Conservation (phyloP, 2,888 invertebrate genomes). For the Limenitis camilla region DNA sequence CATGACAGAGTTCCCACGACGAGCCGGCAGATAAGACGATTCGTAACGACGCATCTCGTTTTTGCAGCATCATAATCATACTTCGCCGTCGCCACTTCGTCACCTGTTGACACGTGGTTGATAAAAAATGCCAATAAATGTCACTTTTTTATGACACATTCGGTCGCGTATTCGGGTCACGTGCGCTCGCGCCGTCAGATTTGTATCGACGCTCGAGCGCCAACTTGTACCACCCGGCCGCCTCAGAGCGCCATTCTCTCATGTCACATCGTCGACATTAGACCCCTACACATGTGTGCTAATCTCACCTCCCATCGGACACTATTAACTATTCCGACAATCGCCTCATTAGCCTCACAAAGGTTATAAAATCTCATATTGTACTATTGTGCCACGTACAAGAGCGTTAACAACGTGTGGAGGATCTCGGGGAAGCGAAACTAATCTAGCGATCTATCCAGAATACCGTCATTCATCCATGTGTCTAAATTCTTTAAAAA, state of each 20-base stretch:
- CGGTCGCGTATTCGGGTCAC: conserved; percentile 61
- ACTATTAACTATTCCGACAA: conserved; percentile 61
- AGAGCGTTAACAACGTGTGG: conserved; percentile 70
- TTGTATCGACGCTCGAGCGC: conserved; percentile 50
- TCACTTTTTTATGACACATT: conserved; percentile 70
- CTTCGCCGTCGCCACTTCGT: conserved; percentile 51
- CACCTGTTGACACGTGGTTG: conserved; percentile 65
- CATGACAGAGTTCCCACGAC: conserved; percentile 52
- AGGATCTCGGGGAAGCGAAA: conserved; percentile 69
- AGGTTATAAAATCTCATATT: conserved; percentile 63
- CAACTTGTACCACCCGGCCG: conserved; percentile 37
- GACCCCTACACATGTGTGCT: conserved; percentile 36
- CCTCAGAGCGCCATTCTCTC: conserved; percentile 51
- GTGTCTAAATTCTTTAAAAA: conserved; percentile 49
- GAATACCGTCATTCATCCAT: conserved; percentile 58
- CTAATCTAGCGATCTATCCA: conserved; percentile 60
- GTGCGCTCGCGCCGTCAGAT: conserved; percentile 60
- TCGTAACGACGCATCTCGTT: conserved; percentile 46
- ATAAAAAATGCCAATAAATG: conserved; percentile 73
- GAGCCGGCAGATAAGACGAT: conserved; percentile 47
- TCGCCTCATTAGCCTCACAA: conserved; percentile 65
- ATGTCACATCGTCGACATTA: conserved; percentile 42
- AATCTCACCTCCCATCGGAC: conserved; percentile 50
- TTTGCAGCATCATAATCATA: conserved; percentile 64
- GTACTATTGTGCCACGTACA: conserved; percentile 57